These are phyloP conservation scores for Andrena chrysosceles DNA, from an alignment of 2,888 invertebrate genomes.

Conservation along the genomic window DNA sequence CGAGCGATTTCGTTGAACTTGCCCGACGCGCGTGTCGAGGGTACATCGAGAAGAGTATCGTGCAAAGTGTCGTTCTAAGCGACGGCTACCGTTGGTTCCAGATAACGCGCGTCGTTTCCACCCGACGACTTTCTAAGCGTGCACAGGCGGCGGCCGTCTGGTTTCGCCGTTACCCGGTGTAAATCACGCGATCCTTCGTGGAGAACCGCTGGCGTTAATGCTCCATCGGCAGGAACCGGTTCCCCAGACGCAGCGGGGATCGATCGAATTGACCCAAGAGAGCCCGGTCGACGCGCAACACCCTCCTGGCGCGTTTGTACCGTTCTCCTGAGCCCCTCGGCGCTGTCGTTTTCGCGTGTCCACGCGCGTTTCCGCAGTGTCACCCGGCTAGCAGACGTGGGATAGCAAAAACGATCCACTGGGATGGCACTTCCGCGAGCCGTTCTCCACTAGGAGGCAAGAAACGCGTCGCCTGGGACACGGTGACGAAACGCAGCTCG, in stretches of 20 bases:
- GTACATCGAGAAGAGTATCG: constrained; percentile 17
- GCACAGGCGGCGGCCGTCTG: constrained; percentile 31
- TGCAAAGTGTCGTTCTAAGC: constrained; percentile 17
- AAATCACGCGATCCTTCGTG: constrained; percentile 54
- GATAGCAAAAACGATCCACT: not conserved
- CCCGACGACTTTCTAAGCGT: constrained; percentile 65
- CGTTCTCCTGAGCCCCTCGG: constrained; percentile 53
- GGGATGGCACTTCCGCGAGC: constrained; percentile 1
- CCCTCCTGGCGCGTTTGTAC: constrained; percentile 48
- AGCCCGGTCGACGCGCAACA: constrained; percentile 54
- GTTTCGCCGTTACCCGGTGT: constrained; percentile 41
- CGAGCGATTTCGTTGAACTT: not conserved
- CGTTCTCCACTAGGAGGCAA: not conserved
- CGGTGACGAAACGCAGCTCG: constrained; percentile 1
- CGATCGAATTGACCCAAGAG: constrained; percentile 71
- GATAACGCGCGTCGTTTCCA: constrained; percentile 50
- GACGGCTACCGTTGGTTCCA: constrained; percentile 51
- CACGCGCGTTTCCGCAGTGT: constrained; percentile 8
- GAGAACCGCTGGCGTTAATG: constrained; percentile 71
- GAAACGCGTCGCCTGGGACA: no score
- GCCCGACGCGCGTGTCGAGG: not conserved
- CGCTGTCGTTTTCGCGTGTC: constrained; percentile 1
- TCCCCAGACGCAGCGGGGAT: constrained; percentile 52
- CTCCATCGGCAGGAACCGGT: constrained; percentile 65
- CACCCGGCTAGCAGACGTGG: not conserved